Conservation (phyloP, 2,797 vertebrate species). For the Rousettus madagascariensis region DNA sequence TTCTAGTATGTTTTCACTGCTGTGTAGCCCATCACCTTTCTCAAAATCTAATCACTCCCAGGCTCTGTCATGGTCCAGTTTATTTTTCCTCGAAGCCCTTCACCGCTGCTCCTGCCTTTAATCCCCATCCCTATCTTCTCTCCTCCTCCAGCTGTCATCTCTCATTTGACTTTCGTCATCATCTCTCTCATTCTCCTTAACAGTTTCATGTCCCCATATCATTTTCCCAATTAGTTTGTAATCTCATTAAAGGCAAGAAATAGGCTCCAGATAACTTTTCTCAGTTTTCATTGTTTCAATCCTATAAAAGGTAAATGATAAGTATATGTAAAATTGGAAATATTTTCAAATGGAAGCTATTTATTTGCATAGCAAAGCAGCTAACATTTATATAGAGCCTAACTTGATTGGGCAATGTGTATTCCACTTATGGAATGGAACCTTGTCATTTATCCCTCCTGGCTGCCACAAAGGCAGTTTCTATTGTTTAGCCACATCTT, state of each 20-base stretch:
- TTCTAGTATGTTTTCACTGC: not conserved
- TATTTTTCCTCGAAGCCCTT: not conserved
- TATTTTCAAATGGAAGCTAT: not conserved
- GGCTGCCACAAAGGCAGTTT: not conserved
- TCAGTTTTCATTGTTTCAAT: not conserved
- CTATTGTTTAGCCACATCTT: not conserved
- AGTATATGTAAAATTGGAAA: not conserved
- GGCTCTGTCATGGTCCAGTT: not conserved
- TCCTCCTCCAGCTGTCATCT: not conserved
- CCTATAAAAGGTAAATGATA: not conserved
- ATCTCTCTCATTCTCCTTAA: not conserved
- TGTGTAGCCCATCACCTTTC: not conserved
- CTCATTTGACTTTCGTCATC: not conserved
- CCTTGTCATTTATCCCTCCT: not conserved
- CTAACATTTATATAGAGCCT: not conserved
- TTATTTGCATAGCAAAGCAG: not conserved
- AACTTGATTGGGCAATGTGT: not conserved
- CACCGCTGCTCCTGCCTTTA: not conserved
- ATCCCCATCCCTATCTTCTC: not conserved
- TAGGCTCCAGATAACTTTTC: not conserved
- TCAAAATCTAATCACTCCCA: not conserved
- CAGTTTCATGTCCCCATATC: not conserved
- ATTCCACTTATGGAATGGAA: not conserved
- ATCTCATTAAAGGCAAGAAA: not conserved
- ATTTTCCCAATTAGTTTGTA: not conserved